Base-by-base conservation (phyloP, 2,888 invertebrate species). In the Drosophila macrospina region DNA sequence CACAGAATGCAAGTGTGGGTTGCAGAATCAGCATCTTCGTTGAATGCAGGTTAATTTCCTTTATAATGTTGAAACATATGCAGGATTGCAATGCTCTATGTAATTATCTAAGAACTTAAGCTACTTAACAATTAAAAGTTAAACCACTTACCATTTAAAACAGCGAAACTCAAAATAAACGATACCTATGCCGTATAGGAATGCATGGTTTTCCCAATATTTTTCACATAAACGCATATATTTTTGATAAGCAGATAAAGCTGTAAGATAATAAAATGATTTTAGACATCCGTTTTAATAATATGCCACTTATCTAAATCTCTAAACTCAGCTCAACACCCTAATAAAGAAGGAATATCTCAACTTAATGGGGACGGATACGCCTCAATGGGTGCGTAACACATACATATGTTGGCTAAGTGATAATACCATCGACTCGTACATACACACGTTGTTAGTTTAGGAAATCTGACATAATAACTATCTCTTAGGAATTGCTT, bases 161-260 rank as follows among this genome's bases (percentile, higher is more conserved):
- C 97, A 96, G 91, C 98, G 98, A 93, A 96, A 99, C 92, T 99
- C 98, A 91, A 98, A 98, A 92, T 99, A 99, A 69, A 98, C 98
- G 44, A 99, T 94, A 1, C 98, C 99, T 45, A 99, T 93, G 24
- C 99, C 99, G 92, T 98, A 99, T 30, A 99, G 94, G 91, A 98
- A 98, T 11, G 96, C 93, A 1, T 97, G 95, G 92, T 99, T 97
- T 92, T 96, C 96, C 97, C 98, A 98, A 70, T 90, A 86, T 89
- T 96, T 96, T 74, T 96, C 94, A 88, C 96, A 95, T 28, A 96
- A 92, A 34, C 95, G 95, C 90, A 95, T 96, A 92, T 96, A 98
- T 91, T 97, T 97, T 93, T 99, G 98, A 93, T 99, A 99, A 2
- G 99, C 98, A 16, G 99, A 99, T 93, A 99, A 94, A 5, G 99